phyloP scores from a whole-genome alignment of 2,797 vertebrate genomes.

The Acanthurus leucopareius region DNA sequence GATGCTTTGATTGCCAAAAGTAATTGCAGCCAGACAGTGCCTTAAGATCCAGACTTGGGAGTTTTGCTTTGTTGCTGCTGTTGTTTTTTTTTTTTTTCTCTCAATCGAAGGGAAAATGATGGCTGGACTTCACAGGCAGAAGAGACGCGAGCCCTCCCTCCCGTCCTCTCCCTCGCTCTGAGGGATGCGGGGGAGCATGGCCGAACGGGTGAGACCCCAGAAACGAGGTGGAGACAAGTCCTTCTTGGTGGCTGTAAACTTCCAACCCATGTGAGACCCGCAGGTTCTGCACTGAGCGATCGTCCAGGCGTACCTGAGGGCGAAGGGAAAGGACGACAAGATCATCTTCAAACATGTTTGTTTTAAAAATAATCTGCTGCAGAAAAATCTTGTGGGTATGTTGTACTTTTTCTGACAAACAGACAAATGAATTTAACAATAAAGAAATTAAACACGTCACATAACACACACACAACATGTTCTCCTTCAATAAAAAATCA shows the following conservation, averaged over 20 bases:
- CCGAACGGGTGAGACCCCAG: slow-evolving; percentile 98
- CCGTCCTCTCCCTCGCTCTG: slow-evolving; percentile 86
- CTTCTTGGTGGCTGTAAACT: slow-evolving; percentile 95
- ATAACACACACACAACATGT: neutral
- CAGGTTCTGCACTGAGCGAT: slow-evolving; percentile 95
- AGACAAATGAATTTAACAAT: too few species aligned
- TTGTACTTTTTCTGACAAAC: too few species aligned
- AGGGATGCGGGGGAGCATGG: slow-evolving; percentile 94
- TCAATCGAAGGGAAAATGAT: neutral
- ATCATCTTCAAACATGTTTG: too few species aligned
- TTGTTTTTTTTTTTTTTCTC: neutral
- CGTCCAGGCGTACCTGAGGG: slow-evolving; percentile 95
- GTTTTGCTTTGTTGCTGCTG: slow-evolving; percentile 14
- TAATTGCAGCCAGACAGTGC: slow-evolving; percentile 50
- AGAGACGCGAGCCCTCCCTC: slow-evolving; percentile 87
- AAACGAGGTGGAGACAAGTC: slow-evolving; percentile 95
- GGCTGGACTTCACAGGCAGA: slow-evolving; percentile 88
- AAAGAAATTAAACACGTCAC: too few species aligned
- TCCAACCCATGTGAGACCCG: slow-evolving; percentile 97
- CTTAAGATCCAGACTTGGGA: slow-evolving; percentile 47
- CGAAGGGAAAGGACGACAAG: neutral
- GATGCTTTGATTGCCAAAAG: slow-evolving; percentile 56
- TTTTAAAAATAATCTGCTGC: too few species aligned
- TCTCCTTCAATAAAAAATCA: neutral
- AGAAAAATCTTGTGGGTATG: too few species aligned